A percentile compares a stretch with the other conserved stretches of the same genome.
These are phyloP conservation scores for Ephydatia muelleri DNA, from an alignment of 37 sponge, comb jelly and placozoan species.

Conservation along the genomic window DNA sequence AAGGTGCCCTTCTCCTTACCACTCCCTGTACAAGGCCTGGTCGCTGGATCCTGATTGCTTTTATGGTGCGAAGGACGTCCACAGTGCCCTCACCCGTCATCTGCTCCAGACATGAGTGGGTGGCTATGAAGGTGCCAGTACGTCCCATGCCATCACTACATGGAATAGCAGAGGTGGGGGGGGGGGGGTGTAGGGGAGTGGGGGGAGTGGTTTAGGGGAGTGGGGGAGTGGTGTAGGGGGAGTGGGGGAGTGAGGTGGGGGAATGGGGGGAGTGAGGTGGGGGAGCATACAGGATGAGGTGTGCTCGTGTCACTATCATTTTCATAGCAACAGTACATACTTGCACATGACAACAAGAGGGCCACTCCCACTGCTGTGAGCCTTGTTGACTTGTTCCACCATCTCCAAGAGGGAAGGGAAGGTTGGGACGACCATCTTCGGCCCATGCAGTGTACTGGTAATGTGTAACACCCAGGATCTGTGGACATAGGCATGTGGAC, in stretches of 20 bases:
- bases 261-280: too few relatives aligned
- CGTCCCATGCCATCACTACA: slow-evolving; percentile 85
- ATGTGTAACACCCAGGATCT: slow-evolving; percentile 69
- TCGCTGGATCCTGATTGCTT: slow-evolving; percentile 35
- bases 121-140: slow-evolving; percentile 83
- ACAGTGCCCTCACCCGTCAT: slow-evolving; percentile 88
- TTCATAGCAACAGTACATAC: slow-evolving; percentile 24
- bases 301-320: neutral
- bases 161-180: neutral
- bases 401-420: slow-evolving; percentile 73
- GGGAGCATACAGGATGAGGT: too few relatives aligned
- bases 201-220: too few relatives aligned
- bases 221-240: too few relatives aligned
- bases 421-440: slow-evolving; percentile 66
- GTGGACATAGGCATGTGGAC: neutral
- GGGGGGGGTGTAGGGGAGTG: neutral
- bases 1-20: neutral
- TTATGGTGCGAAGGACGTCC: slow-evolving; percentile 56
- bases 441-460: slow-evolving; percentile 93
- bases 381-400: slow-evolving; percentile 81
- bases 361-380: slow-evolving; percentile 75
- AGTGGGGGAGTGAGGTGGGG: too few relatives aligned
- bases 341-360: slow-evolving; percentile 88
- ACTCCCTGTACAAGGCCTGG: slow-evolving; percentile 16
- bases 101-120: slow-evolving; percentile 76